Evolutionary conservation across 2,113 vertebrate genomes (phyloP), one percentile per base, ranked within the genome.

Genomic region (Pleuronectes platessa): DNA sequence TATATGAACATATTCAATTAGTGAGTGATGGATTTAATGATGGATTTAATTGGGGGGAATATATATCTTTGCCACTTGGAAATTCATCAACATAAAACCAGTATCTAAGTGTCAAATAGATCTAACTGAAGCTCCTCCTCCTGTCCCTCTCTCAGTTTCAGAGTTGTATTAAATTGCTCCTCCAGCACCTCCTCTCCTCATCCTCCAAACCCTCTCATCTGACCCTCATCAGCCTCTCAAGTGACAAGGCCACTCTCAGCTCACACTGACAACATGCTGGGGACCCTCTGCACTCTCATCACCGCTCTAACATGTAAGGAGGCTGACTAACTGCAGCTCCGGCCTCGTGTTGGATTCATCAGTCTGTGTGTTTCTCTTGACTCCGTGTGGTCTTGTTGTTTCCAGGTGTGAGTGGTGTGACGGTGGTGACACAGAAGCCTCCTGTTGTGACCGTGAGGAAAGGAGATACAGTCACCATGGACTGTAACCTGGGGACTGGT

Each of bases 191-290:
- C 79, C 76, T 76, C 82, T 83, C 56, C 71, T 80, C 81, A 76
- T 65, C 63, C 61, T 83, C 71, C 74, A 54, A 73, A 71, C 2
- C 80, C 27, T 58, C 62, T 66, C 0, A 54, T 69, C 59, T 84
- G 51, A 58, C 78, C 66, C 65, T 47, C 2, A 74, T 5, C 27
- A 81, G 68, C 47, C 64, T 78, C 27, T 83, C 61, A 61, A 56
- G 51, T 42, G 51, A 13, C 58, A 81, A 53, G 69, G 51, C 20
- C 49, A 1, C 81, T 86, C 47, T 78, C 80, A 81, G 15, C 61
- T 20, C 72, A 86, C 76, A 68, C 64, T 82, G 78, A 74, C 4
- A 91, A 74, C 73, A 91, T 88, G 89, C 78, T 88, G 82, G 72
- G 54, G 73, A 79, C 53, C 18, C 75, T 89, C 64, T 83, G 72